A percentile compares a stretch with the other conserved stretches of the same genome.
Conservation (phyloP, 1,140 invertebrate species). For the Eumeta japonica region DNA sequence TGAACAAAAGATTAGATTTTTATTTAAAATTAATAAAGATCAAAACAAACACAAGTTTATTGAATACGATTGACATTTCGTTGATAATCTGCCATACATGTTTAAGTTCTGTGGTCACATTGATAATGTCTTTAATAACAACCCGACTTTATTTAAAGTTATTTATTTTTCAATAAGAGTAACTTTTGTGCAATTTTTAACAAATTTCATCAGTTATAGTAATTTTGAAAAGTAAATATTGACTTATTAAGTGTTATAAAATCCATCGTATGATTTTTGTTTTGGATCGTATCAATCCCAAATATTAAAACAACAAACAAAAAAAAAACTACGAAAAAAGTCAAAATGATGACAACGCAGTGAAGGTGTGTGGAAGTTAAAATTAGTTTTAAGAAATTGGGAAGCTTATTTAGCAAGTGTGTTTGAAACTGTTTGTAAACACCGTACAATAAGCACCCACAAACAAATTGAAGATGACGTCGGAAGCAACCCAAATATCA, state of each 20-base stretch:
- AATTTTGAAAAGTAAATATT: neutral
- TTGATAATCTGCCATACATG: too few relatives aligned
- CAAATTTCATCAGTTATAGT: too few relatives aligned
- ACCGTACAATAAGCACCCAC: conserved; percentile 51
- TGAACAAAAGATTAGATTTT: neutral
- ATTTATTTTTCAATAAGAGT: neutral
- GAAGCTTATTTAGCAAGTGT: conserved; percentile 53
- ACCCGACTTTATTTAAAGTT: neutral
- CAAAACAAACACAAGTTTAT: too few relatives aligned
- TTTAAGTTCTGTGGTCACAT: too few relatives aligned
- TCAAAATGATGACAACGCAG: conserved; percentile 51
- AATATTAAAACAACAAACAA: neutral
- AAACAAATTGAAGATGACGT: conserved; percentile 51
- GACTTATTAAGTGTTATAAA: neutral
- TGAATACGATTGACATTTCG: too few relatives aligned
- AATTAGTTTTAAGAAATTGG: conserved; percentile 42
- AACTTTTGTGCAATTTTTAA: neutral
- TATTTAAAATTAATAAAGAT: neutral
- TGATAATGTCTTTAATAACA: neutral
- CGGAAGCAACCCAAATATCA: conserved; percentile 49
- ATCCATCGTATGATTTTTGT: neutral
- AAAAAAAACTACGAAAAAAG: conserved; percentile 13
- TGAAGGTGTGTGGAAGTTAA: conserved; percentile 44
- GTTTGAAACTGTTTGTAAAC: conserved; percentile 56
- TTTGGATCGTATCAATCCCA: conserved; percentile 2